Base-by-base conservation (phyloP, 2,888 invertebrate genomes). In the Napeogenes inachia region DNA sequence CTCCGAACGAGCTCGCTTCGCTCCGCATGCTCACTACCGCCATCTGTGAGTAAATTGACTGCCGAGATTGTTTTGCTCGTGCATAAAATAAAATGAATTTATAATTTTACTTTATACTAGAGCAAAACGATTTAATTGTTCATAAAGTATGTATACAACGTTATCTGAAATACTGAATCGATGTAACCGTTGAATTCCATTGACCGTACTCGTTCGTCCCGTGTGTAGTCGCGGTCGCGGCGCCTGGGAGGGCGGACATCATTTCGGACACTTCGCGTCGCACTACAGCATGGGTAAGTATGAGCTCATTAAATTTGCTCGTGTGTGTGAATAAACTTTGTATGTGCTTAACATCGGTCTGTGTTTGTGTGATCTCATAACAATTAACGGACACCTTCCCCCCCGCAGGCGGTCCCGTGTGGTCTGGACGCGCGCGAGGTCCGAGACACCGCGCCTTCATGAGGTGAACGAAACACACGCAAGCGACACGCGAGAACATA, bases 221-320 rank as follows among this genome's bases (percentile, higher is more conserved):
- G 4, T 57, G 8, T 53, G 2, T 77, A 87, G 89, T 0, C 85
- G 89, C 62, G 89, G 89, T 0, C 87, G 88, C 69, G 88, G 89
- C 64, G 89, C 89, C 45, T 90, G 89, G 89, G 89, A 89, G 77
- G 87, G 85, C 10, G 87, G 73, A 0, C 80, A 85, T 4, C 89
- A 90, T 68, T 89, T 89, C 75, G 89, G 84, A 0, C 89, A 89
- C 75, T 89, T 89, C 77, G 75, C 85, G 4, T 73, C 84, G 32
- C 89, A 85, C 70, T 88, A 90, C 66, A 82, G 85, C 80, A 85
- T 88, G 86, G 85, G 89, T 89, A 50, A 6, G 42, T 42, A 42
- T 10, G 4, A 10, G 13, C 21, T 21, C 1, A 1, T 21, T 21
- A 21, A 21, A 21, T 21, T 21, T 45, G 10, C 54, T 13, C 54